Percentiles rank a stretch among this genome's conserved stretches.
These are phyloP conservation scores for Charina bottae DNA, from an alignment of 2,113 vertebrate species.

Conservation along the genomic window DNA sequence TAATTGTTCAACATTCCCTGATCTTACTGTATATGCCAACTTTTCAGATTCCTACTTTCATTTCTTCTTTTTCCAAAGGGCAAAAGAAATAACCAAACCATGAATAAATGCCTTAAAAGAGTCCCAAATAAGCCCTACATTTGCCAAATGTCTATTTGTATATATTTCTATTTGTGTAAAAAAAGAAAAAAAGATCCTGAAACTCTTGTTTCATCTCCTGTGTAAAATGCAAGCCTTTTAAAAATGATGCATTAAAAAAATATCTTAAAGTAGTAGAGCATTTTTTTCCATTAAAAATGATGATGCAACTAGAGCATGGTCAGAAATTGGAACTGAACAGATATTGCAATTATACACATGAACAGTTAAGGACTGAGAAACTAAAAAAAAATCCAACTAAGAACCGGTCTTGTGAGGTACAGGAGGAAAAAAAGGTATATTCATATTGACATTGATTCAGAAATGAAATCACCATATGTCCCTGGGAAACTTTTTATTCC, in stretches of 20 bases:
- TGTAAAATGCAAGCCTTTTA: not conserved
- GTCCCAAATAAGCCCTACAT: not conserved
- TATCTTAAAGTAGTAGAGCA: not conserved
- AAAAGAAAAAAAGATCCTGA: not conserved
- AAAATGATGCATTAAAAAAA: not conserved
- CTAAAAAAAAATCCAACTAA: not conserved
- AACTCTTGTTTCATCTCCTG: not conserved
- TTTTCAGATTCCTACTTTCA: not conserved
- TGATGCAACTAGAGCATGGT: not conserved
- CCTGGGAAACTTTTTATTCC: not conserved
- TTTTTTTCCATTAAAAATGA: not conserved
- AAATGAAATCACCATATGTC: not conserved
- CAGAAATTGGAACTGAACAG: not conserved
- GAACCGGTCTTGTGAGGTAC: not conserved
- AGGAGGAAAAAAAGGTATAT: not conserved
- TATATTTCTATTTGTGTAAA: not conserved
- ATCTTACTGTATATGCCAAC: not conserved
- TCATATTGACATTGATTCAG: not conserved
- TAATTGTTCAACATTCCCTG: not conserved
- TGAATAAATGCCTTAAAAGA: not conserved
- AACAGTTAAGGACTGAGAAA: not conserved
- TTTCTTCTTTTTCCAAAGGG: not conserved
- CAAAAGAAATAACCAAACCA: not conserved
- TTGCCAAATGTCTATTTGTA: not conserved
- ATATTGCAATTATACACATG: not conserved